Percentiles rank a stretch among this genome's conserved stretches.
Evolutionary conservation across 2,113 vertebrate genomes (phyloP).

Genomic region (Zosterops japonicus): DNA sequence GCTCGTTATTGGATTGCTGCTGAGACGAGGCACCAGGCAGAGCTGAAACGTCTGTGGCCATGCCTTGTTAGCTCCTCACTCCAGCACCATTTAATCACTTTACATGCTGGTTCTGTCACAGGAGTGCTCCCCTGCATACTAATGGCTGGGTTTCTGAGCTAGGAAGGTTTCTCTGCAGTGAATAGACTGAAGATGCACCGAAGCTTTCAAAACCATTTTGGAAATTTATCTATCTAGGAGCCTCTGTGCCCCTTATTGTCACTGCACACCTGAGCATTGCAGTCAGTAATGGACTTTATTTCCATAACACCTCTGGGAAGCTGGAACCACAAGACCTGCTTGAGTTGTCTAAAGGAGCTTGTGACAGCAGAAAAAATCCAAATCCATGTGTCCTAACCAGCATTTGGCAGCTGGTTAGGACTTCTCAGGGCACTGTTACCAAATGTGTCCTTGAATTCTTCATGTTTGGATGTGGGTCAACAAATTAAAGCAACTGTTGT

Average conservation of each 20-base stretch:
- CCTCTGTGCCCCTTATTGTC: not conserved
- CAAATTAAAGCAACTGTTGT: not conserved
- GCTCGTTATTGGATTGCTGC: not conserved
- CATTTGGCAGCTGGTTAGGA: not conserved
- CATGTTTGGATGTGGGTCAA: not conserved
- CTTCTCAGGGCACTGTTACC: not conserved
- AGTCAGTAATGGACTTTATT: not conserved
- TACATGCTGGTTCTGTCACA: not conserved
- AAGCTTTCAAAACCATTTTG: not conserved
- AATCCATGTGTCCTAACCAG: not conserved
- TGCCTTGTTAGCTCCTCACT: slow-evolving; percentile 12
- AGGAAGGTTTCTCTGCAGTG: not conserved
- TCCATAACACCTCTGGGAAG: not conserved
- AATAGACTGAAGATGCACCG: not conserved
- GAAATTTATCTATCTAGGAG: not conserved
- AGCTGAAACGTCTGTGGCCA: not conserved
- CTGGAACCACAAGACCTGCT: not conserved
- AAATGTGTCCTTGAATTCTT: not conserved
- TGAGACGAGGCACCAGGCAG: rapidly evolving
- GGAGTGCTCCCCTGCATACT: not conserved
- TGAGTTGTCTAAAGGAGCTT: not conserved
- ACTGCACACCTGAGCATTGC: not conserved
- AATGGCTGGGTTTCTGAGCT: not conserved
- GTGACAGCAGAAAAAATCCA: not conserved
- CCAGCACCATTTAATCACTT: not conserved